phyloP scores from a whole-genome alignment of 2,797 vertebrate species.

The Poeciliopsis paucimaculata region DNA sequence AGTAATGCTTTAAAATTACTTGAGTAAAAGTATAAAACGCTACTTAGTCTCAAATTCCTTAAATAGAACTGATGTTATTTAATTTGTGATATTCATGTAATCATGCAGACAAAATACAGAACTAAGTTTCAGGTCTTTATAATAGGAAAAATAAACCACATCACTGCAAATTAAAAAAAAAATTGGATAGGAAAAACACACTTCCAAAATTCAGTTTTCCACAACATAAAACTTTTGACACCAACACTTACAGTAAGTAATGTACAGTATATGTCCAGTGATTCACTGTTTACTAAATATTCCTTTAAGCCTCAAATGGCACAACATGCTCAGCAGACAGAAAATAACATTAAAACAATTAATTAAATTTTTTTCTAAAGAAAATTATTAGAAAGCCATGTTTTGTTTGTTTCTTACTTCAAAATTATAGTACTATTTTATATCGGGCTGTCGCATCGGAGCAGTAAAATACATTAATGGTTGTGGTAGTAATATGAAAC shows the following conservation, averaged over 20 bases:
- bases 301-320: neutral
- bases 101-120: neutral
- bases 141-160: neutral
- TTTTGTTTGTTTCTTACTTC: neutral
- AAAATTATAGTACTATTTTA: neutral
- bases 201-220: neutral
- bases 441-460: neutral
- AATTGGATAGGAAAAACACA: neutral
- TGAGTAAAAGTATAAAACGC: neutral
- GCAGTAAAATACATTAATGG: neutral
- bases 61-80: neutral
- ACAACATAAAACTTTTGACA: neutral
- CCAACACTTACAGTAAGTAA: neutral
- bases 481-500: neutral
- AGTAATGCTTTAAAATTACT: neutral
- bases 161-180: neutral
- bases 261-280: neutral
- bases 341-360: neutral
- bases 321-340: neutral
- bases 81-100: neutral
- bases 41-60: neutral
- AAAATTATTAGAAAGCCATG: neutral
- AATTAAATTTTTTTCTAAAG: neutral
- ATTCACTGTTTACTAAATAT: neutral
- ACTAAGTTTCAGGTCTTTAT: neutral